Evolutionary conservation across 2,888 invertebrate genomes (phyloP), one percentile per base, ranked within the genome.

Genomic region (Drosophila neutralis): DNA sequence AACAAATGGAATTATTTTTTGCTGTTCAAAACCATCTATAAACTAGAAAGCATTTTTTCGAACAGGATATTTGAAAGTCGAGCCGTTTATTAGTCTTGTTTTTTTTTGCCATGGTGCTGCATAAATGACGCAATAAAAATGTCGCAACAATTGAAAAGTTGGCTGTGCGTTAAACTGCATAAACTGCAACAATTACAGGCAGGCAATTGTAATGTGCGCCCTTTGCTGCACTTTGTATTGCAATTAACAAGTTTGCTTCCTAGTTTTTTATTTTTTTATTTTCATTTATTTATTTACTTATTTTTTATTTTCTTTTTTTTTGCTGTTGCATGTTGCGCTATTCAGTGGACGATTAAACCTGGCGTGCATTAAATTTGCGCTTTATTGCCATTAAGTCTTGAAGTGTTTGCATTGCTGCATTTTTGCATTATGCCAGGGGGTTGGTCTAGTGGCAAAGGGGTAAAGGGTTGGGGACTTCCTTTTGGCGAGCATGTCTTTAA

Each of bases 51-150:
- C 5, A 1, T 6, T 21, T 21, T 21, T 21, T 4, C 13, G 1
- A 35, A 42, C 24, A 69, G 81, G 63, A 66, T 69, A 69, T 52
- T 21, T 38, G 4, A 0, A 10, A 52, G 52, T 48, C 29, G 21
- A 18, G 24, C 18, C 1, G 33, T 10, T 31, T 11, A 2, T 0
- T 5, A 35, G 2, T 27, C 11, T 54, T 10, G 13, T 36, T 27
- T 4, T 27, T 13, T 27, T 36, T 49, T 29, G 52, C 52, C 56
- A 38, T 76, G 76, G 67, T 60, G 76, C 76, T 78, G 90, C 80
- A 88, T 90, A 90, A 90, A 90, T 90, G 91, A 86, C 74, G 84
- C 90, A 90, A 90, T 90, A 87, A 90, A 89, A 84, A 73, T 83
- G 82, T 78, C 68, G 69, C 78, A 79, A 78, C 91, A 83, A 90